Base-by-base conservation (phyloP, 2,888 invertebrate genomes). In the Cataglyphis albicans region DNA sequence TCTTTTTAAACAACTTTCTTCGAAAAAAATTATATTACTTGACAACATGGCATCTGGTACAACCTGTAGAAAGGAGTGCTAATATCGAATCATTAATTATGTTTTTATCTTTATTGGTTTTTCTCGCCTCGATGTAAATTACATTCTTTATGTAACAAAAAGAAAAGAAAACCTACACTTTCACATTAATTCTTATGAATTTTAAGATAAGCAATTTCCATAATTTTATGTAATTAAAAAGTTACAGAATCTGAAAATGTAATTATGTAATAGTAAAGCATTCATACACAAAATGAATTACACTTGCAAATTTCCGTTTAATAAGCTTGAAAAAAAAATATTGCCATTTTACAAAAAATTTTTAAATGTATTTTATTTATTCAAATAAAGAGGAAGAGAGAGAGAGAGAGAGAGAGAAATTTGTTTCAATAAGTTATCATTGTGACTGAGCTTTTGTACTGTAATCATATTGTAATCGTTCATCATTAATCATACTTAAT, bases 61-160 rank as follows among this genome's bases (percentile, higher is more conserved):
- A 59, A 80, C 70, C 78, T 80, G 6, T 21, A 35, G 5, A 80
- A 25, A 80, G 59, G 35, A 80, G 59, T 59, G 70, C 70, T 21
- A 68, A 59, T 25, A 35, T 32, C 18, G 32, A 44, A 25, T 48
- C 72, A 80, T 80, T 80, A 80, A 80, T 80, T 80, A 61, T 80
- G 59, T 44, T 12, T 78, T 59, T 59, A 78, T 59, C 78, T n/a
- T 44, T 44, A 78, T 59, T 25, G 72, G 59, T 70, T 48, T 75
- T 48, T 75, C 48, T 59, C 38, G 48, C 15, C 29, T 32, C 48
- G 32, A 82, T 82, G 59, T 48, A 61, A 80, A 67, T 81, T 81
- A 29, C 63, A 41, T 74, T 9, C n/a, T 35, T 3, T 9, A 12
- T 29, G 32, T 48, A 18, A 41, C 21, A 61, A 44, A 35, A 25